A percentile compares a stretch with the other conserved stretches of the same genome.
These are phyloP conservation scores for Drosophila takahashii DNA, from an alignment of 1,140 invertebrate species.

Conservation along the genomic window DNA sequence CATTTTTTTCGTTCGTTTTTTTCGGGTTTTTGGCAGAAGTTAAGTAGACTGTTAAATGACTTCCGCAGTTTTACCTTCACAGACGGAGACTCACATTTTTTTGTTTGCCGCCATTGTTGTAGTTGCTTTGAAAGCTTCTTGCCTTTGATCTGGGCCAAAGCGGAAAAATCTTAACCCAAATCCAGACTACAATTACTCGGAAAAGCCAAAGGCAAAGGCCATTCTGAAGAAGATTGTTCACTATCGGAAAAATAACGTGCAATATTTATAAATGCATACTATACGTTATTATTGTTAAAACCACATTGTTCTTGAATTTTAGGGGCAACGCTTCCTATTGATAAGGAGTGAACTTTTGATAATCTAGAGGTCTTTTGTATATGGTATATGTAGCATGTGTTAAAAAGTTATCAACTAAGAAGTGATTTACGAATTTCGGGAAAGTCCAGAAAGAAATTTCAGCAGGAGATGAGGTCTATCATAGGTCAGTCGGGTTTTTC, in stretches of 20 bases:
- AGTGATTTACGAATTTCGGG: too few species aligned
- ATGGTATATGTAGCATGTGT: not conserved
- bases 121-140: conserved; percentile 24
- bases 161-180: conserved; percentile 31
- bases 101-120: conserved; percentile 20
- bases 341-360: conserved; percentile 24
- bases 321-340: not conserved
- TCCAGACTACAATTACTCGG: not conserved
- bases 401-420: not conserved
- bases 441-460: not conserved
- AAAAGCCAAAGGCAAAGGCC: conserved; percentile 1
- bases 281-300: not conserved
- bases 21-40: conserved; percentile 49
- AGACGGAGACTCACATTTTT: conserved; percentile 41
- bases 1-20: conserved; percentile 25
- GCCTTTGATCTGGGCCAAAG: conserved; percentile 45
- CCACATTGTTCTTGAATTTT: too few species aligned
- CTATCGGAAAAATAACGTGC: not conserved
- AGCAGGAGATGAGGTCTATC: not conserved
- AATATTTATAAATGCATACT: not conserved
- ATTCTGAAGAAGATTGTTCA: not conserved
- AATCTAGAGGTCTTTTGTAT: not conserved
- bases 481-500: not conserved
- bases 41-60: conserved; percentile 78
- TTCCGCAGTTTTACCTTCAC: conserved; percentile 63